Base-by-base conservation (phyloP, 2,113 vertebrate species). In the Pterocles burchelli region DNA sequence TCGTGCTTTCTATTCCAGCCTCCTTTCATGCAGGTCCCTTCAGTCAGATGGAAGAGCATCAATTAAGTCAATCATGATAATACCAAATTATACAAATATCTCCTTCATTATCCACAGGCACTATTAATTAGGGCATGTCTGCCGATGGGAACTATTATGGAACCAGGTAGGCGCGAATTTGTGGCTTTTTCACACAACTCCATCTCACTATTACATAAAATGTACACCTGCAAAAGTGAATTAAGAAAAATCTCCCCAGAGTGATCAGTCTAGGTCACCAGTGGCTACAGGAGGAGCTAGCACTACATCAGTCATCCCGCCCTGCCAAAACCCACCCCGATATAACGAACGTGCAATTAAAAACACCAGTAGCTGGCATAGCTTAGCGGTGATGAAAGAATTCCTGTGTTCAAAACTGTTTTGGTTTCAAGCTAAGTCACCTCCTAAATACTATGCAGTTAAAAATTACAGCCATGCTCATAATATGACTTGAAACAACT, bases 11-110 rank as follows among this genome's bases (percentile, higher is more conserved):
- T 51, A 55, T 90, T 88, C 72, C 33, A 83, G 33, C n/a, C 55
- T 86, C n/a, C 73, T 95, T 94, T 96, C 83, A 92, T 90, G 63
- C 88, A 88, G 59, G 59, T 66, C 54, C 55, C 73, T 84, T 54
- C 80, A 85, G 66, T 33, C 54, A 92, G 55, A 45, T 67, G 84
- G 68, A 80, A 68, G 46, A 90, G 5, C 54, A 86, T 73, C 54
- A 87, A 76, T 90, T 76, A 85, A 83, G 49, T 38, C 62, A 80
- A 24, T 33, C 70, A 63, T 31, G 54, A 90, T 76, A 68, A n/a
- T n/a, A n/a, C n/a, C n/a, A n/a, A 65, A 61, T 84, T 83, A 66
- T 28, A 83, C 72, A 86, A 94, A 41, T 71, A 92, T 4, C 77
- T 66, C 80, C 36, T 26, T 74, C 49, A 84, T 90, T 90, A 84